phyloP scores from a whole-genome alignment of 1,140 invertebrate genomes.

The Nasonia longicornis region DNA sequence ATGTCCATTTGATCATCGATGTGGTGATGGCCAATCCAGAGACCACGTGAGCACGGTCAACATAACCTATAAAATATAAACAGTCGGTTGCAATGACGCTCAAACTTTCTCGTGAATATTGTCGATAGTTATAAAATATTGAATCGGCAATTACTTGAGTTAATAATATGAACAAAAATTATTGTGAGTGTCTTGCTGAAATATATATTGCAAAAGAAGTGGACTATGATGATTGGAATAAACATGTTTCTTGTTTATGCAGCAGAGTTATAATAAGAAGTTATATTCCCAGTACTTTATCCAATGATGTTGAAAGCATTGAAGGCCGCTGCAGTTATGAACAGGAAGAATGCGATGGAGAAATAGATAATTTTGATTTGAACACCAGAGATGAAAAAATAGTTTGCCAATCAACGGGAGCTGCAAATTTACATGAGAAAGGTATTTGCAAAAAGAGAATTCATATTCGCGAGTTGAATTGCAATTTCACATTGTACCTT shows the following conservation, averaged over 20 bases:
- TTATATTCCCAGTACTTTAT: background rate
- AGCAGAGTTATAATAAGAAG: slow-evolving; percentile 54
- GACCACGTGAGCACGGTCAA: too few relatives aligned
- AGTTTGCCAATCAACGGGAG: background rate
- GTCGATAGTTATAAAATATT: background rate
- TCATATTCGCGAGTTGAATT: slow-evolving; percentile 8
- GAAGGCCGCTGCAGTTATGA: background rate
- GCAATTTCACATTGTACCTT: background rate
- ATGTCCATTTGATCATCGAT: too few relatives aligned
- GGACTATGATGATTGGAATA: slow-evolving; percentile 29
- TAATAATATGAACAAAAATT: slow-evolving; percentile 21
- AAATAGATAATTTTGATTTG: background rate
- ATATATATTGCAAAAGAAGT: slow-evolving; percentile 29
- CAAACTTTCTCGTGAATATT: too few relatives aligned
- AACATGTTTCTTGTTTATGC: slow-evolving; percentile 41
- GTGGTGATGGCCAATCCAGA: too few relatives aligned
- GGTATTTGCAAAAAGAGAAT: slow-evolving; percentile 20
- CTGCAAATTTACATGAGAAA: background rate
- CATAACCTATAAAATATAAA: too few relatives aligned
- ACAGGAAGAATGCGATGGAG: background rate
- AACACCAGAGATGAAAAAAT: background rate
- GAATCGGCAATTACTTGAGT: background rate
- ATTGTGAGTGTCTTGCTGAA: slow-evolving; percentile 36
- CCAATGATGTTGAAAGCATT: background rate
- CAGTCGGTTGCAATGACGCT: too few relatives aligned